Evolutionary conservation across 2,888 invertebrate genomes (phyloP).

Genomic region (Phortica magna): DNA sequence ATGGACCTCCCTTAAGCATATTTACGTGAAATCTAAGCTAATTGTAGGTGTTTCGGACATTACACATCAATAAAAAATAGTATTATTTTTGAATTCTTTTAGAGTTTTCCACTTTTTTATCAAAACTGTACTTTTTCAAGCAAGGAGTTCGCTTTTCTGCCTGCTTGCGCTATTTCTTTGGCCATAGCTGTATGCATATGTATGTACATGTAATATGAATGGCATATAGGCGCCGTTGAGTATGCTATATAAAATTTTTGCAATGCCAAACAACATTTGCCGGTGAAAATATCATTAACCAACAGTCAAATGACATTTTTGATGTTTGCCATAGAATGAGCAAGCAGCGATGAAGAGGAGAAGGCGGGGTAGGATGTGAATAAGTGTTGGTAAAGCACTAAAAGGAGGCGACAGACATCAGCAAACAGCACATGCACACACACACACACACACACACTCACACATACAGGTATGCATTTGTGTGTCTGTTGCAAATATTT

Average conservation of each 20-base stretch:
- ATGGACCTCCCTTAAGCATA: too few relatives aligned
- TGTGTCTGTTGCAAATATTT: slow-evolving; percentile 65
- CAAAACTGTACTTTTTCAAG: too few relatives aligned
- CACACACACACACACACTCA: slow-evolving; percentile 19
- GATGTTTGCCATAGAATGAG: background rate
- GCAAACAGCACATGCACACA: slow-evolving; percentile 25
- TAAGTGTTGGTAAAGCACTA: background rate
- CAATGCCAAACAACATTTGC: slow-evolving; percentile 32
- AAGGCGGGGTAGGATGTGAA: background rate
- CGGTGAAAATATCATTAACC: background rate
- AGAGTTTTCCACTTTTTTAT: too few relatives aligned
- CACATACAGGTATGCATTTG: slow-evolving; percentile 47
- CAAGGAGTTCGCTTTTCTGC: too few relatives aligned
- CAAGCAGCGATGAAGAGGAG: background rate
- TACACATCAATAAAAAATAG: too few relatives aligned
- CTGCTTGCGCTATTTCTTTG: too few relatives aligned
- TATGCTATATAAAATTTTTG: slow-evolving; percentile 51
- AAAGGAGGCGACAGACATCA: background rate
- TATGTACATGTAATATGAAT: too few relatives aligned
- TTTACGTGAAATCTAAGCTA: too few relatives aligned
- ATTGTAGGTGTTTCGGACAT: too few relatives aligned
- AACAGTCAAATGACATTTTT: background rate
- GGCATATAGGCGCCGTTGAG: slow-evolving; percentile 34
- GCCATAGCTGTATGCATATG: too few relatives aligned
- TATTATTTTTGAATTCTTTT: too few relatives aligned